These are phyloP conservation scores for Hylaeus anthracinus DNA, from an alignment of 1,140 invertebrate species.

Conservation along the genomic window DNA sequence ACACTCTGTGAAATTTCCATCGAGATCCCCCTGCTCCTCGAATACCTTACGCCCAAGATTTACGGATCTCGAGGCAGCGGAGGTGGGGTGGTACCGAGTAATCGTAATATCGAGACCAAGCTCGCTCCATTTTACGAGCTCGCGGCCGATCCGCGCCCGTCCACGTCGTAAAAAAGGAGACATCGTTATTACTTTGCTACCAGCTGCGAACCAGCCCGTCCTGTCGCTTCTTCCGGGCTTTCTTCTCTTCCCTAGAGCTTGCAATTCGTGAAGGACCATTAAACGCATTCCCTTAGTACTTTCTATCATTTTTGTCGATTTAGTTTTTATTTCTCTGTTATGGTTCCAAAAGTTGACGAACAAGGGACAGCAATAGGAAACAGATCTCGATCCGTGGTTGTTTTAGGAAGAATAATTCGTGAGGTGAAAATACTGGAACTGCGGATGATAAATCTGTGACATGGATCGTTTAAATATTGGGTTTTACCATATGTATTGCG, in stretches of 20 bases:
- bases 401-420: background rate
- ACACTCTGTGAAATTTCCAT: constrained; percentile 1
- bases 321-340: background rate
- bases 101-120: constrained; percentile 40
- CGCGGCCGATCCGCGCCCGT: constrained; percentile 12
- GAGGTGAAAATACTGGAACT: too few relatives aligned
- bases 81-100: constrained; percentile 14
- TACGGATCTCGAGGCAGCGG: background rate
- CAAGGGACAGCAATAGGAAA: background rate
- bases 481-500: too few relatives aligned
- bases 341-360: too few relatives aligned
- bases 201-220: constrained; percentile 12
- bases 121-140: constrained; percentile 49
- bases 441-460: too few relatives aligned
- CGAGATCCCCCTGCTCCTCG: background rate
- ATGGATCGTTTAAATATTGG: too few relatives aligned
- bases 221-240: background rate
- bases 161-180: constrained; percentile 31
- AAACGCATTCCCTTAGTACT: constrained; percentile 7
- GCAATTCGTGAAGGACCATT: constrained; percentile 1
- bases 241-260: background rate
- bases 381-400: background rate
- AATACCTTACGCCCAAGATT: constrained; percentile 22
- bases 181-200: constrained; percentile 41
- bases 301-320: background rate